Percentiles rank a stretch among this genome's conserved stretches.
phyloP scores from a whole-genome alignment of 1,140 invertebrate genomes.

The Liolophura sinensis region DNA sequence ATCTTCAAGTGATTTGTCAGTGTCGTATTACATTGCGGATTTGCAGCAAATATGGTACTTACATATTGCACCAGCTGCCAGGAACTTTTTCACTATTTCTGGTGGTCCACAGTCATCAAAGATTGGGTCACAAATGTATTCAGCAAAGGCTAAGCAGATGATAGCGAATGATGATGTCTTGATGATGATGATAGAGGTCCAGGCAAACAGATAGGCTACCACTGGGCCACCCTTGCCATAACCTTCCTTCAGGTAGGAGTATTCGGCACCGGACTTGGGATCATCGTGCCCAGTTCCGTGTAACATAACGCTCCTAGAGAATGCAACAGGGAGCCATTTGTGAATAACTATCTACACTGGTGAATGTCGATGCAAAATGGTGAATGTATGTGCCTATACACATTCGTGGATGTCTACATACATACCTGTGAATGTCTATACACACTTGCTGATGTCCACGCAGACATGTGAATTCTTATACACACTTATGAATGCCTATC shows the following conservation, averaged over 20 bases:
- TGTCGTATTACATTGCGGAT: too few relatives aligned
- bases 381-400: neutral
- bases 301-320: slow-evolving; percentile 75
- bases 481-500: too few relatives aligned
- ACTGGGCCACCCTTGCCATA: slow-evolving; percentile 21
- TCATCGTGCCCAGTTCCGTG: slow-evolving; percentile 79
- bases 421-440: neutral
- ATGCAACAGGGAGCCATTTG: neutral
- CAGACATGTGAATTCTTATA: neutral
- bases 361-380: too few relatives aligned
- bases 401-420: neutral
- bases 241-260: slow-evolving; percentile 42
- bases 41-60: slow-evolving; percentile 2
- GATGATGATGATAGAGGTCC: slow-evolving; percentile 62
- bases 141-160: slow-evolving; percentile 40
- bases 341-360: too few relatives aligned
- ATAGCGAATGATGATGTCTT: slow-evolving; percentile 67
- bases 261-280: slow-evolving; percentile 60
- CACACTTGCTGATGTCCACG: neutral
- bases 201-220: slow-evolving; percentile 14
- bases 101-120: slow-evolving; percentile 41
- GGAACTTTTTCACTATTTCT: slow-evolving; percentile 25
- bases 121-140: slow-evolving; percentile 31
- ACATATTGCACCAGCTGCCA: slow-evolving; percentile 38
- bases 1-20: too few relatives aligned